Evolutionary conservation across 92 coral and sea anemone genomes (phyloP).

Genomic region (Zoanthus solanderi): DNA sequence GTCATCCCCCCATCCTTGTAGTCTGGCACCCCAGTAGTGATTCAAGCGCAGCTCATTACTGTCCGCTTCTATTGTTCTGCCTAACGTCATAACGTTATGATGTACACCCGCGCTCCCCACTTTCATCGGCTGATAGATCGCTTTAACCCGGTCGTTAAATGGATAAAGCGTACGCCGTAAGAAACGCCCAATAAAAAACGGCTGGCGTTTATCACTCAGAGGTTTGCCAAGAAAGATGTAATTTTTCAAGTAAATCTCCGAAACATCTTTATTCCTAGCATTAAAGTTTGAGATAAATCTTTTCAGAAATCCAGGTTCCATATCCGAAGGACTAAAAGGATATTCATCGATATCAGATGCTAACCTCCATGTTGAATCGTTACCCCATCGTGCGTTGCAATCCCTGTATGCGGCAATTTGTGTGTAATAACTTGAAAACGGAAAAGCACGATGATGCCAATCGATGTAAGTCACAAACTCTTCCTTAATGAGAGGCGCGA

Average conservation of each 20-base stretch:
- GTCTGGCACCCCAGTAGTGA: slow-evolving; percentile 89
- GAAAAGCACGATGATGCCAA: slow-evolving; percentile 57
- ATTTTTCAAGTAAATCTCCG: slow-evolving; percentile 51
- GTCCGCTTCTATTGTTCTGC: slow-evolving; percentile 44
- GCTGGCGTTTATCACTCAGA: slow-evolving; percentile 25
- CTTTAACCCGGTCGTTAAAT: slow-evolving; percentile 48
- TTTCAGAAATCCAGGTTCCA: slow-evolving; percentile 36
- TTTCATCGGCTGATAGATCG: slow-evolving; percentile 45
- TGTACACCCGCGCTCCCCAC: slow-evolving; percentile 43
- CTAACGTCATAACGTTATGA: slow-evolving; percentile 40
- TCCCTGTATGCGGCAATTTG: slow-evolving; percentile 56
- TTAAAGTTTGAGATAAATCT: slow-evolving; percentile 20
- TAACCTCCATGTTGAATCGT: slow-evolving; percentile 16
- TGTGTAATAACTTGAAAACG: slow-evolving; percentile 47
- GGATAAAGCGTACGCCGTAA: slow-evolving; percentile 48
- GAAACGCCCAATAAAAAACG: slow-evolving; percentile 52
- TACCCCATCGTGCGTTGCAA: slow-evolving; percentile 33
- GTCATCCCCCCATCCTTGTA: slow-evolving; percentile 87
- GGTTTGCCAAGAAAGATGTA: slow-evolving; percentile 64
- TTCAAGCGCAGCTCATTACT: slow-evolving; percentile 58
- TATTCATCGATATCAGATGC: slow-evolving; percentile 62
- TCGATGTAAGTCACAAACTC: slow-evolving; percentile 59
- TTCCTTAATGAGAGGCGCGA: slow-evolving; percentile 42
- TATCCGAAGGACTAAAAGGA: slow-evolving; percentile 44
- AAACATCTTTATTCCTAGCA: slow-evolving; percentile 13